These are phyloP conservation scores for Trididemnum miniatum DNA, from an alignment of 23 tunicate species.

Conservation along the genomic window DNA sequence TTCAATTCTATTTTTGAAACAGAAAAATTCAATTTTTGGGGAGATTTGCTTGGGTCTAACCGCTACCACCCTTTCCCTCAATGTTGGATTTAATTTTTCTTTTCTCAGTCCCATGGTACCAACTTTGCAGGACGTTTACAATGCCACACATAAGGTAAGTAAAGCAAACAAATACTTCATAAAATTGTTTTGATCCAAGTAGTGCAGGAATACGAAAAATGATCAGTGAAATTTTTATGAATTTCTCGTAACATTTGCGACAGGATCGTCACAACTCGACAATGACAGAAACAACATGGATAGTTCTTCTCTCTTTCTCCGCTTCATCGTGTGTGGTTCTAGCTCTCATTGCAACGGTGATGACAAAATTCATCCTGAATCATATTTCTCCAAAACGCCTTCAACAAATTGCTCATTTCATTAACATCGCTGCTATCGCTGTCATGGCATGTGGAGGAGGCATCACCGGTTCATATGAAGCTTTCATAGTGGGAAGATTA, in stretches of 20 bases:
- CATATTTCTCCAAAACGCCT: constrained; percentile 34
- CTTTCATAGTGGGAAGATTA: constrained; percentile 53
- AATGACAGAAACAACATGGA: constrained; percentile 27
- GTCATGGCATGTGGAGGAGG: constrained; percentile 41
- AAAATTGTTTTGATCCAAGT: too few relatives aligned
- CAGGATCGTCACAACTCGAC: constrained; percentile 17
- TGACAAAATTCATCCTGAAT: background rate
- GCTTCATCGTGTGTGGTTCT: constrained; percentile 6
- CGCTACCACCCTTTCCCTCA: background rate
- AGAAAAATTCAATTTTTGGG: too few relatives aligned
- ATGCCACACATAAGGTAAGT: constrained; percentile 17
- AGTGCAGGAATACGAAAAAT: too few relatives aligned
- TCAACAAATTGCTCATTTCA: constrained; percentile 27
- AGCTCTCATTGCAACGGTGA: background rate
- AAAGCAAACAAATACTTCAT: background rate
- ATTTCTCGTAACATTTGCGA: too few relatives aligned
- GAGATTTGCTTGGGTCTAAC: too few relatives aligned
- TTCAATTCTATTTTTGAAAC: too few relatives aligned
- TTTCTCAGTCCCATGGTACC: constrained; percentile 1
- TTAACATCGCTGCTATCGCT: constrained; percentile 33
- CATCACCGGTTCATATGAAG: constrained; percentile 52
- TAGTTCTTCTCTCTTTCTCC: constrained; percentile 5
- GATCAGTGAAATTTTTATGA: too few relatives aligned
- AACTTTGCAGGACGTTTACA: background rate
- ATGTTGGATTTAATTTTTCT: background rate